These are phyloP conservation scores for Rallus crepitans DNA, from an alignment of 2,797 vertebrate genomes.

Conservation along the genomic window DNA sequence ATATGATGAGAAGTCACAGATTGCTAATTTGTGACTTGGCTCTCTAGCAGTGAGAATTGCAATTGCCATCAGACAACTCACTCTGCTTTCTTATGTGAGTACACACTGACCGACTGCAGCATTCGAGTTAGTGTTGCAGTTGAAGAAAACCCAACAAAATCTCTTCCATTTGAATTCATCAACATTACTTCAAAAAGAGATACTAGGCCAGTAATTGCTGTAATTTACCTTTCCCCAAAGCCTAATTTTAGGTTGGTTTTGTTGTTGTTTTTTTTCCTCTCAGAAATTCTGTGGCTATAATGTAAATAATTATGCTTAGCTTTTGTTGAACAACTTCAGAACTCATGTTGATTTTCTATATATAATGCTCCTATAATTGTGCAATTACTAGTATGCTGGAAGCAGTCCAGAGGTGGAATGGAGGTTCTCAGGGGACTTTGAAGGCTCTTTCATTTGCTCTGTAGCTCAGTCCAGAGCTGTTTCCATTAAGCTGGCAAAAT, in stretches of 20 bases:
- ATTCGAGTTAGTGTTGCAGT: not conserved
- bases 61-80: not conserved
- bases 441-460: not conserved
- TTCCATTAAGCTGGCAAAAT: not conserved
- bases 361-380: conserved; percentile 12
- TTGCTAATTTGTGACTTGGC: not conserved
- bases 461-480: not conserved
- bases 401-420: conserved; percentile 2
- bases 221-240: conserved; percentile 48
- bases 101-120: not conserved
- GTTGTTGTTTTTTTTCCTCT: not conserved
- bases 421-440: not conserved
- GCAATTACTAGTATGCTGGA: conserved; percentile 2
- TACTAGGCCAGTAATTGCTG: conserved; percentile 38
- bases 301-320: conserved; percentile 46
- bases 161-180: conserved; percentile 9
- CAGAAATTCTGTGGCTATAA: not conserved
- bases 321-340: not conserved
- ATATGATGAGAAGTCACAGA: not conserved
- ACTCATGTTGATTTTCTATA: not conserved
- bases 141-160: not conserved
- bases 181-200: not conserved
- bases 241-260: not conserved
- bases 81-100: conserved; percentile 22
- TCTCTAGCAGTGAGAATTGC: not conserved